Evolutionary conservation across 2,888 invertebrate species (phyloP).

Genomic region (Crossocerus cetratus): DNA sequence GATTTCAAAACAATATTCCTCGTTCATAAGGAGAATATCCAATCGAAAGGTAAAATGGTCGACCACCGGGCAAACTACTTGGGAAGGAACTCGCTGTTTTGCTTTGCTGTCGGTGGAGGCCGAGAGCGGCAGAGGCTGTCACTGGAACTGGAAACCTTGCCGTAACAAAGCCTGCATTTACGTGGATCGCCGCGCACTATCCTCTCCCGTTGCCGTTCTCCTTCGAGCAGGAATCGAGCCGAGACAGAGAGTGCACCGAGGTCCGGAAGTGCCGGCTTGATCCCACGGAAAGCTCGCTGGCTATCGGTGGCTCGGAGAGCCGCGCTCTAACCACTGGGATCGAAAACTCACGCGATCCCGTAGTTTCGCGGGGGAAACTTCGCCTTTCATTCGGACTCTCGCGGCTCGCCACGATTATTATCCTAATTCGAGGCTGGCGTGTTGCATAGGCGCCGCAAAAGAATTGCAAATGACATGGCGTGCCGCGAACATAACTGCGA

Average conservation of each 20-base stretch:
- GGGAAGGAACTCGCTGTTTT: no score
- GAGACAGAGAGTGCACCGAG: not conserved
- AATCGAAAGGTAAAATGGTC: no score
- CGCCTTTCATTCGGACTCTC: constrained; percentile 12
- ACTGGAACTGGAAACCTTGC: not conserved
- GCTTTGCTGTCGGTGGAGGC: not conserved
- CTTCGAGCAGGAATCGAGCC: constrained; percentile 8
- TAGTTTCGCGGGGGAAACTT: constrained; percentile 38
- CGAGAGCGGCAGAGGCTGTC: not conserved
- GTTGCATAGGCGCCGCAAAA: constrained; percentile 40
- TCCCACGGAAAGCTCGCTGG: not conserved
- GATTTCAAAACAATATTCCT: no score
- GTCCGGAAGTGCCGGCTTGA: constrained; percentile 8
- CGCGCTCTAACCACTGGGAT: constrained; percentile 24
- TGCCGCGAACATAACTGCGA: constrained; percentile 40
- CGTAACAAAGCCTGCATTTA: constrained; percentile 4
- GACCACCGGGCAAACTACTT: no score
- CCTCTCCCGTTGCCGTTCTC: constrained; percentile 6
- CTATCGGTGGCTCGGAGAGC: constrained; percentile 7
- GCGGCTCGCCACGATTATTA: constrained; percentile 41
- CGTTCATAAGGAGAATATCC: no score
- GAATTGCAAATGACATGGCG: constrained; percentile 46
- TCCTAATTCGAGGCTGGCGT: constrained; percentile 57
- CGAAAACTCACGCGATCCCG: constrained; percentile 53
- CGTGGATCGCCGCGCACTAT: constrained; percentile 11